These are phyloP conservation scores for Sinodicranocentrus sp. DNA, from an alignment of 2,888 invertebrate genomes.

Conservation along the genomic window DNA sequence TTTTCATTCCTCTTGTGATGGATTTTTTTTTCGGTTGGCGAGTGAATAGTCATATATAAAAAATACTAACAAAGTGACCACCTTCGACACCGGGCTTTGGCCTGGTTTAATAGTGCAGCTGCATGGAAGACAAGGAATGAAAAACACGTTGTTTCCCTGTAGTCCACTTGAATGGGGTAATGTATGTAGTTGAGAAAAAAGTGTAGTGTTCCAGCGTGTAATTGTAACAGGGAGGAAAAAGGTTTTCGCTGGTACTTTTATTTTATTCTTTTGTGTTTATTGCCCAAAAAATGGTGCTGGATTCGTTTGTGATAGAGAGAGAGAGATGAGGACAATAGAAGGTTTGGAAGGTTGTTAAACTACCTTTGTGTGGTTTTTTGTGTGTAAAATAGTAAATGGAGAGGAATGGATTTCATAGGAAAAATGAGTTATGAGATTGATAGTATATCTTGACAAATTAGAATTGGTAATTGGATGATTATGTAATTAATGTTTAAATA, in stretches of 20 bases:
- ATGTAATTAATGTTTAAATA: not conserved
- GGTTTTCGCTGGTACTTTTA: not conserved
- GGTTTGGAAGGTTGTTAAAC: too few relatives aligned
- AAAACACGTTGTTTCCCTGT: slow-evolving; percentile 10
- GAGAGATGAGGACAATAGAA: too few relatives aligned
- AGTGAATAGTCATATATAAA: too few relatives aligned
- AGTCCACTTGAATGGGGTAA: not conserved
- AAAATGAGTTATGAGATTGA: too few relatives aligned
- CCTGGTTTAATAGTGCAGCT: too few relatives aligned
- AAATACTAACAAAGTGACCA: too few relatives aligned
- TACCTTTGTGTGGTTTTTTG: too few relatives aligned
- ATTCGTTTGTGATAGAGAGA: not conserved
- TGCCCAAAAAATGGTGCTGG: not conserved
- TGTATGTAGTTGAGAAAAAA: not conserved
- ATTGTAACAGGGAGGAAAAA: not conserved
- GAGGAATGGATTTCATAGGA: too few relatives aligned
- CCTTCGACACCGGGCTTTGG: too few relatives aligned
- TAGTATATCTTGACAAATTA: not conserved
- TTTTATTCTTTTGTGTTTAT: not conserved
- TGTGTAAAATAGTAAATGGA: too few relatives aligned
- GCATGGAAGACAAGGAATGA: not conserved
- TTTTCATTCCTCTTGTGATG: too few relatives aligned
- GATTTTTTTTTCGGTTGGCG: too few relatives aligned
- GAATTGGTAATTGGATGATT: not conserved
- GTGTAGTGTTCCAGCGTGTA: not conserved